Percentiles rank a stretch among this genome's conserved stretches.
Evolutionary conservation across 1,140 invertebrate genomes (phyloP).

Genomic region (Charaxes varanes): DNA sequence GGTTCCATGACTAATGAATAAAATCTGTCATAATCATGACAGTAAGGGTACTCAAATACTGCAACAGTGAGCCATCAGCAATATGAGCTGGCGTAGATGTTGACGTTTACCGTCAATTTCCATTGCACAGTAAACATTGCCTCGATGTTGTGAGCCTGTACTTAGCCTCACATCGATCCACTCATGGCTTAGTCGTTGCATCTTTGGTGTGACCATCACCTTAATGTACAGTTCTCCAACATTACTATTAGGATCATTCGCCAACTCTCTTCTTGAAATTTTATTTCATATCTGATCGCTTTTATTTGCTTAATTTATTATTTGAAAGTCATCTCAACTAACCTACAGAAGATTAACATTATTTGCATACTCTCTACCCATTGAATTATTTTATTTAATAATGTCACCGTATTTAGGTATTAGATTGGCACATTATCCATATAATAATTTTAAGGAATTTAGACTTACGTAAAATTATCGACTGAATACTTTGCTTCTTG

Average conservation of each 20-base stretch:
- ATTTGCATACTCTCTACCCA: slow-evolving; percentile 49
- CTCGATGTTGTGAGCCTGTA: slow-evolving; percentile 64
- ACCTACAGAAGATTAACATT: slow-evolving; percentile 57
- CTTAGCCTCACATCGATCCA: slow-evolving; percentile 57
- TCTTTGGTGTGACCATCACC: slow-evolving; percentile 62
- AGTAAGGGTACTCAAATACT: no score
- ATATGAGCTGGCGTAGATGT: slow-evolving; percentile 46
- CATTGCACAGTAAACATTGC: slow-evolving; percentile 57
- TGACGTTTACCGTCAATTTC: slow-evolving; percentile 39
- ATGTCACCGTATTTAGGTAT: slow-evolving; percentile 48
- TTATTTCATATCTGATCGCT: slow-evolving; percentile 59
- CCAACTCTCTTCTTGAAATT: slow-evolving; percentile 56
- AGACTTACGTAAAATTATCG: slow-evolving; percentile 25
- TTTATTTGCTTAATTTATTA: slow-evolving; percentile 65
- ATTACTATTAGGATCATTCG: slow-evolving; percentile 55
- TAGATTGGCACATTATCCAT: slow-evolving; percentile 56
- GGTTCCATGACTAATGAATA: no score
- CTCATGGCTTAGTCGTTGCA: slow-evolving; percentile 67
- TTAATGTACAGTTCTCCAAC: slow-evolving; percentile 56
- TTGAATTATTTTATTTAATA: slow-evolving; percentile 39
- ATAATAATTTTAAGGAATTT: slow-evolving; percentile 29
- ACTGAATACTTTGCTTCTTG: slow-evolving; percentile 22
- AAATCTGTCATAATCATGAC: no score
- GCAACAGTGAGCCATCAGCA: slow-evolving; percentile 36
- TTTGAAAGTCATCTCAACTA: slow-evolving; percentile 56